These are phyloP conservation scores for Agrotis segetum DNA, from an alignment of 2,888 invertebrate species.

Conservation along the genomic window DNA sequence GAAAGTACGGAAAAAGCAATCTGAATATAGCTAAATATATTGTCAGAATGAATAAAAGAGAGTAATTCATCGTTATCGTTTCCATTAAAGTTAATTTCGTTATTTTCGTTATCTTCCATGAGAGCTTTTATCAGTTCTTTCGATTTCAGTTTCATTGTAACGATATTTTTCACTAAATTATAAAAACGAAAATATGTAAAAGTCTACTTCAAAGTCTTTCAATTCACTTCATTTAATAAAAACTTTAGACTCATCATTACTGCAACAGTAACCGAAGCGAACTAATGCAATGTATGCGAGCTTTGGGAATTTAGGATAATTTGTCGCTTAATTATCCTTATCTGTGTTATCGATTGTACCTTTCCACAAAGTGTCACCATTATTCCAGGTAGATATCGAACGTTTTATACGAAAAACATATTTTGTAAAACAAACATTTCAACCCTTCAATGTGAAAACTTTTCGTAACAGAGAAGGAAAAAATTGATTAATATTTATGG, in stretches of 20 bases:
- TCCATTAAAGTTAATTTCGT: not conserved
- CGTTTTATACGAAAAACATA: too few species aligned
- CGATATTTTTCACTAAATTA: too few species aligned
- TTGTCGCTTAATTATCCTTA: conserved; percentile 1
- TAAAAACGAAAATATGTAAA: too few species aligned
- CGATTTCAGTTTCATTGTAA: too few species aligned
- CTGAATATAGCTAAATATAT: not conserved
- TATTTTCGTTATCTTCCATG: conserved; percentile 1
- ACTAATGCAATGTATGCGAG: conserved; percentile 2
- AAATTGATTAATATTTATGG: too few species aligned
- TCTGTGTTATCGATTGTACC: not conserved
- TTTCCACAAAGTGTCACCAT: not conserved
- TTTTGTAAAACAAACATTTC: too few species aligned
- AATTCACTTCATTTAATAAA: too few species aligned
- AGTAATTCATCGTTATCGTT: not conserved
- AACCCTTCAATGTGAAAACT: too few species aligned
- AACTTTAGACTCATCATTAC: not conserved
- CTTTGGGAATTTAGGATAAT: not conserved
- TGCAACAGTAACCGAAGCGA: not conserved
- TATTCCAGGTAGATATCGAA: not conserved
- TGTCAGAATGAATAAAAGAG: not conserved
- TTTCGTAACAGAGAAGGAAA: too few species aligned
- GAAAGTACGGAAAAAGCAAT: not conserved
- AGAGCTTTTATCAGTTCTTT: too few species aligned
- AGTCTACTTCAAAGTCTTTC: too few species aligned